Base-by-base conservation (phyloP, 2,888 invertebrate species). In the Cheiracanthium punctorium region DNA sequence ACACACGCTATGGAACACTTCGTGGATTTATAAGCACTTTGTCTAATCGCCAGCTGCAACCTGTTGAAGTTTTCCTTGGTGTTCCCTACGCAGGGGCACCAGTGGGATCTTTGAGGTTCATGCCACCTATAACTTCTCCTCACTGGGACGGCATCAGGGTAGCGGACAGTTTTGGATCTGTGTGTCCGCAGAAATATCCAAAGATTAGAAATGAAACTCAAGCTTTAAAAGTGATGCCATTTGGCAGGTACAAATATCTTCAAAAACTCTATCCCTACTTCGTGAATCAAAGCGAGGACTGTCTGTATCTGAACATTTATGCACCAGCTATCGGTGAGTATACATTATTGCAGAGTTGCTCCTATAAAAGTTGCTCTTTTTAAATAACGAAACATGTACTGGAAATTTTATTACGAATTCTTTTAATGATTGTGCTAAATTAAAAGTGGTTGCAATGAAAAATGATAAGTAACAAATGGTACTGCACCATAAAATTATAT, bases 1-100 rank as follows among this genome's bases (percentile, higher is more conserved):
- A 95, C 92, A 96, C 96, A 69, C 94, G 95, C 92, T 97, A 97
- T 93, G 98, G 97, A 48, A 94, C 95, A 86, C 93, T 98, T 90
- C 94, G 97, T 70, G 98, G 92, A 32, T 82, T 89, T 58, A 90
- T 90, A 70, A 84, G 87, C 1, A 88, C 88, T n/a, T 64, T 88
- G 41, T 86, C 89, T 20, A 89, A 90, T 73, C 89, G 89, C 52
- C 80, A 80, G 70, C 94, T 96, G 75, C 95, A 96, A 91, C 90
- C 91, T 4, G 92, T 92, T 32, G 92, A 92, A 86, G 91, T 91
- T 1, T 92, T 91, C 89, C 88, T 91, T 2, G 92, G 96, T 0
- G 95, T 98, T 82, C 98, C 98, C 5, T 98, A 98, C 92, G 98
- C 98, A 30, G 96, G 97, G 71, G 96, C 98, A 28, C 97, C 98